These are phyloP conservation scores for Saturnia japonica DNA, from an alignment of 2,888 invertebrate species.

Conservation along the genomic window DNA sequence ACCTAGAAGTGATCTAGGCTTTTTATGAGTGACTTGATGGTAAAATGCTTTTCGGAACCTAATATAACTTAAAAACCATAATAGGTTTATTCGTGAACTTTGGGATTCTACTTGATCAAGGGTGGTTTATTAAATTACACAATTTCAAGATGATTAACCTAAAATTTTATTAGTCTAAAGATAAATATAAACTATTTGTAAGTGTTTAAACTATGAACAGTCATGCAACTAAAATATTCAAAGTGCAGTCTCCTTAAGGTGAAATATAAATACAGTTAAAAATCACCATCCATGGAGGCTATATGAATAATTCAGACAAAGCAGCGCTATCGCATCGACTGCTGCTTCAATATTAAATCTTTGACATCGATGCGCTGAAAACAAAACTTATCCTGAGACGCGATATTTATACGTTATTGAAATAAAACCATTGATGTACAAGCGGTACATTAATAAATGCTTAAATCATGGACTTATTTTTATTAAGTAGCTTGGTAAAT, in stretches of 20 bases:
- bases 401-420: constrained; percentile 20
- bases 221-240: constrained; percentile 29
- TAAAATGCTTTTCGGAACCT: too few relatives aligned
- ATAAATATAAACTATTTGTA: background rate
- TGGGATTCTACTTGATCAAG: too few relatives aligned
- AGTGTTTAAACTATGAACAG: constrained; percentile 24
- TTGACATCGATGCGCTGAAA: constrained; percentile 51
- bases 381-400: constrained; percentile 30
- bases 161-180: background rate
- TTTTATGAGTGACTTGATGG: too few relatives aligned
- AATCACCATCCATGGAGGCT: constrained; percentile 39
- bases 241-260: constrained; percentile 34
- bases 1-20: too few relatives aligned
- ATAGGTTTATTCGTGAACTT: too few relatives aligned
- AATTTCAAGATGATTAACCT: too few relatives aligned
- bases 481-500: too few relatives aligned
- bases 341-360: constrained; percentile 51
- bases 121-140: too few relatives aligned
- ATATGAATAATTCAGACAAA: constrained; percentile 47
- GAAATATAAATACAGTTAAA: constrained; percentile 47
- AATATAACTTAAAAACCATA: too few relatives aligned
- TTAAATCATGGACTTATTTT: too few relatives aligned
- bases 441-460: too few relatives aligned
- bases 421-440: background rate
- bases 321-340: constrained; percentile 36